Percentiles rank a stretch among this genome's conserved stretches.
phyloP scores from a whole-genome alignment of 2,888 invertebrate genomes.

The Electrophaes corylata region DNA sequence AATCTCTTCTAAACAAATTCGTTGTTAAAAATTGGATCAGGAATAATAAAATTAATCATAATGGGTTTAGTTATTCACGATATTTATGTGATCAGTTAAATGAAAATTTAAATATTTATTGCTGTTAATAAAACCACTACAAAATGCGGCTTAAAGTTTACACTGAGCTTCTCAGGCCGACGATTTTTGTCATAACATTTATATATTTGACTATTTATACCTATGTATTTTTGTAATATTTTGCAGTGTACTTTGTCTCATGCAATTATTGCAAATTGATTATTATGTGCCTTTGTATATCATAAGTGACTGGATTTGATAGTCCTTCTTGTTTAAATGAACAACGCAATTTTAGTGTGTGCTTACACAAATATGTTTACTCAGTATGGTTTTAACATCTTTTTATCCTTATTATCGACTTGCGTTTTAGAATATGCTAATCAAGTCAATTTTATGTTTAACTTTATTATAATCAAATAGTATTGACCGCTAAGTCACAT shows the following conservation, averaged over 20 bases:
- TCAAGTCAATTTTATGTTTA: conserved; percentile 74
- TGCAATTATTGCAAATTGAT: conserved; percentile 74
- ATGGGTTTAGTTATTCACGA: conserved; percentile 18
- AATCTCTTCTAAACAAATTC: conserved; percentile 52
- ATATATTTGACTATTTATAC: conserved; percentile 26
- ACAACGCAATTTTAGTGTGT: conserved; percentile 72
- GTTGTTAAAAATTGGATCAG: conserved; percentile 34
- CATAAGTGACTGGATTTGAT: conserved; percentile 78
- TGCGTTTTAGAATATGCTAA: conserved; percentile 66
- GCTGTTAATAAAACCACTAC: conserved; percentile 5
- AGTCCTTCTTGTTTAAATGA: conserved; percentile 64
- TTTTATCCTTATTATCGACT: conserved; percentile 64
- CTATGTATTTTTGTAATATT: conserved; percentile 50
- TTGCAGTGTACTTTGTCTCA: conserved; percentile 61
- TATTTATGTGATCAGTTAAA: conserved; percentile 20
- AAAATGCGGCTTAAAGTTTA: conserved; percentile 27
- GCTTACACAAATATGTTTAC: conserved; percentile 78
- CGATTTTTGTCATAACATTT: conserved; percentile 33
- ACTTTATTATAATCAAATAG: conserved; percentile 70
- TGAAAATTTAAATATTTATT: conserved; percentile 16
- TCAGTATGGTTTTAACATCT: conserved; percentile 63
- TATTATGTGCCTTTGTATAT: conserved; percentile 80
- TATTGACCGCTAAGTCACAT: conserved; percentile 79
- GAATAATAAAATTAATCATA: conserved; percentile 19
- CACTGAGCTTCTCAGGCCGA: conserved; percentile 39